phyloP scores from a whole-genome alignment of 2,113 vertebrate species.

The Triplophysa dalaica region DNA sequence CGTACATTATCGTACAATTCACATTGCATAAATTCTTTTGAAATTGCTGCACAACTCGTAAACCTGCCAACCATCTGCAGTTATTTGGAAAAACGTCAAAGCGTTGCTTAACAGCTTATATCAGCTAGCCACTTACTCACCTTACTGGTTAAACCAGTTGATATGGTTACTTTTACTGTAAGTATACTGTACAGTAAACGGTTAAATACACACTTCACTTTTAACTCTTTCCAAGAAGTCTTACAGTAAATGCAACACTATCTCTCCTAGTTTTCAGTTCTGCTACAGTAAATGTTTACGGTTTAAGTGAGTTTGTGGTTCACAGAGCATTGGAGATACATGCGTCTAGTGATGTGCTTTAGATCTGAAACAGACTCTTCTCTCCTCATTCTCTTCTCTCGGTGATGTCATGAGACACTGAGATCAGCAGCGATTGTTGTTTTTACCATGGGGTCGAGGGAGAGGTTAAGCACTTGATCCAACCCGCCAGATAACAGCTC shows the following conservation, averaged over 20 bases:
- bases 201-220: no score
- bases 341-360: constrained; percentile 46
- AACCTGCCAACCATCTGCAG: no score
- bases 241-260: neutral
- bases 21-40: no score
- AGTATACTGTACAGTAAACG: no score
- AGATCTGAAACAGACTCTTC: constrained; percentile 57
- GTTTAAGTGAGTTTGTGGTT: neutral
- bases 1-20: no score
- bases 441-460: constrained; percentile 68
- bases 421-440: constrained; percentile 73
- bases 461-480: constrained; percentile 79
- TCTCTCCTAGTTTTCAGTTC: neutral
- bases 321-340: constrained; percentile 48
- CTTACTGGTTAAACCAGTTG: no score
- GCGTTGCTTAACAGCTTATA: no score
- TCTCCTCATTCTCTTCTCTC: constrained; percentile 21
- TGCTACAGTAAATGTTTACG: neutral
- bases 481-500: constrained; percentile 68
- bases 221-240: neutral
- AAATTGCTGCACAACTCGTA: no score
- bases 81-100: no score
- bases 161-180: no score
- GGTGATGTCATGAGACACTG: constrained; percentile 62
- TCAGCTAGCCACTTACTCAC: no score